These are phyloP conservation scores for Megamerina dolium DNA, from an alignment of 2,888 invertebrate species.

Conservation along the genomic window DNA sequence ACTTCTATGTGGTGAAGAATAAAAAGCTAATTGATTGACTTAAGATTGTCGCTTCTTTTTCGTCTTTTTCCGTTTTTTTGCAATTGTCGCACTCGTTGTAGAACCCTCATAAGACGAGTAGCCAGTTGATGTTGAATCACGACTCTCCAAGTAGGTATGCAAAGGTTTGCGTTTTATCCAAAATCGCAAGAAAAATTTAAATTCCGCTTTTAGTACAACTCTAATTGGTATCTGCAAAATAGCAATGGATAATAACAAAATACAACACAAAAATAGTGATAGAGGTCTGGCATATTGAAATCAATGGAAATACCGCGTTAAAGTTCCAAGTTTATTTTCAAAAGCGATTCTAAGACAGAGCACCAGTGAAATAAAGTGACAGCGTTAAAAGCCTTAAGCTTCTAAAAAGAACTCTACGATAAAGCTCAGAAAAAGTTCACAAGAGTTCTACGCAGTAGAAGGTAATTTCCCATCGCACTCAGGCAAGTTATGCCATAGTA, in stretches of 20 bases:
- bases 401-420: too few relatives aligned
- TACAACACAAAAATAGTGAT: background rate
- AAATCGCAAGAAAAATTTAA: slow-evolving; percentile 31
- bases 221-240: slow-evolving; percentile 26
- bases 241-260: background rate
- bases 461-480: too few relatives aligned
- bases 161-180: slow-evolving; percentile 34
- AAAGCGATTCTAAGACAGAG: too few relatives aligned
- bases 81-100: background rate
- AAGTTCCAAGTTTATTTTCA: too few relatives aligned
- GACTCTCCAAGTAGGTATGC: slow-evolving; percentile 26
- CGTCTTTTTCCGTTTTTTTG: background rate
- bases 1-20: too few relatives aligned
- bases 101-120: slow-evolving; percentile 26
- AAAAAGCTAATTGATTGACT: background rate
- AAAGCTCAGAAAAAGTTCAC: too few relatives aligned
- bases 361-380: too few relatives aligned
- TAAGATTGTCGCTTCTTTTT: background rate
- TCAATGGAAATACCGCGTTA: too few relatives aligned
- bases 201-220: slow-evolving; percentile 30
- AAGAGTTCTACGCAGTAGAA: too few relatives aligned
- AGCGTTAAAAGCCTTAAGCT: too few relatives aligned
- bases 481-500: too few relatives aligned
- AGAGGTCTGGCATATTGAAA: too few relatives aligned
- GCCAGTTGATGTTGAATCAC: slow-evolving; percentile 32